Evolutionary conservation across 2,888 invertebrate genomes (phyloP).

Genomic region (Dione vanillae): DNA sequence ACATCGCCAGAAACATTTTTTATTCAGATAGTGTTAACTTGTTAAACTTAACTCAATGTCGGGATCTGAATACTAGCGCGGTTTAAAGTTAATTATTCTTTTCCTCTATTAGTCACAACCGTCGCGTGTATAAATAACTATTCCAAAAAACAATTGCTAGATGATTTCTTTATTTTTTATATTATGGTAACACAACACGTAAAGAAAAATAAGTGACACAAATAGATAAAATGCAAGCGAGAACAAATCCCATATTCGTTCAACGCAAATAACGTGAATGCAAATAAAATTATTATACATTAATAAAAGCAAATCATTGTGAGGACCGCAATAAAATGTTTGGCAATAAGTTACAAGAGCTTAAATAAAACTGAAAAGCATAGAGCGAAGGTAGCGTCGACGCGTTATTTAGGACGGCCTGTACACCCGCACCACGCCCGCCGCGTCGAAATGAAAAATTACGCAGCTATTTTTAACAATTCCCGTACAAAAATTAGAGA

Average conservation of each 20-base stretch:
- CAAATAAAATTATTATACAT: conserved; percentile 63
- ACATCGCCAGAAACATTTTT: too few species aligned
- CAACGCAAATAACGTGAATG: conserved; percentile 55
- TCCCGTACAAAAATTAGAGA: conserved; percentile 83
- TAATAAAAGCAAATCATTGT: conserved; percentile 65
- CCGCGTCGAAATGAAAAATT: conserved; percentile 82
- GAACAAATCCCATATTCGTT: conserved; percentile 42
- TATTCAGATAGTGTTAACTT: too few species aligned
- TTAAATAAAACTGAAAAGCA: conserved; percentile 70
- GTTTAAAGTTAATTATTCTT: too few species aligned
- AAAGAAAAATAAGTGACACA: not conserved
- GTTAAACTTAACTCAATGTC: too few species aligned
- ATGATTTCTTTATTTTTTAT: too few species aligned
- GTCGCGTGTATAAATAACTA: not conserved
- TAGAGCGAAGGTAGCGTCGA: conserved; percentile 74
- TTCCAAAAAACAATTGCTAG: too few species aligned
- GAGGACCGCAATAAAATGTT: conserved; percentile 64
- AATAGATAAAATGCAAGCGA: conserved; percentile 21
- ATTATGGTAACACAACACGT: too few species aligned
- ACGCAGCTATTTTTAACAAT: conserved; percentile 82
- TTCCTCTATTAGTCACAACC: too few species aligned
- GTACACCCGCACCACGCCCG: conserved; percentile 82
- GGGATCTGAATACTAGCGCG: too few species aligned
- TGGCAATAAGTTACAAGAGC: conserved; percentile 63
- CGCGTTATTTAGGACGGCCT: conserved; percentile 80